Evolutionary conservation across 2,797 vertebrate genomes (phyloP), one percentile per base, ranked within the genome.

Genomic region (Passerculus sandwichensis): DNA sequence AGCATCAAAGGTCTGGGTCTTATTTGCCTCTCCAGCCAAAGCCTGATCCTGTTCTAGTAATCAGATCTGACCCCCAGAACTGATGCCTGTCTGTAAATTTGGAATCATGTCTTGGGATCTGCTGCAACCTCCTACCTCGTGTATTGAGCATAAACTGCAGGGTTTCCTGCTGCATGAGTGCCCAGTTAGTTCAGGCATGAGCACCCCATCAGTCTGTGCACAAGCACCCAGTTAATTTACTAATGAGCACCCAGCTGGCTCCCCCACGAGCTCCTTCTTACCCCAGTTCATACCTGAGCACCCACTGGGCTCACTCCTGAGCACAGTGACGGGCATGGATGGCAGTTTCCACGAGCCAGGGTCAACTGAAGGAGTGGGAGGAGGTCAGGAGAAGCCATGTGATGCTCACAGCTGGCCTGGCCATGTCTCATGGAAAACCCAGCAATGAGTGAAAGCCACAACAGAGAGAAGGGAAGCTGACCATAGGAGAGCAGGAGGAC

Each of bases 381-480:
- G 45, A 57, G 45, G 29, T 16, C 78, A 76, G 76, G 29, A 79
- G 19, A 21, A 51, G 38, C 13, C 0, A 0, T 29, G 20, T 60
- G n/a, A 80, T 84, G 70, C 29, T 62, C 59, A 59, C 62, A 72
- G 0, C 18, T 51, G 72, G 48, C 69, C n/a, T 15, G 6, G 53
- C 14, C 13, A 1, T 21, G 44, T 40, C 40, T 34, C 51, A 30
- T 4, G 26, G 71, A 66, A 81, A 89, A 42, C 9, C 36, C 72
- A 32, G 10, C 3, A 1, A 59, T 25, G 73, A 65, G 66, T 6
- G 29, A 34, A 62, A 66, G 10, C 22, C 3, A 0, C 2, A 7
- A 10, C 20, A 36, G 48, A 56, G 38, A 44, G 23, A 40, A 60
- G 42, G 53, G 34, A 75, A 61, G 44, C 0, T 34, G 40, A 8